Percentiles rank a stretch among this genome's conserved stretches.
Evolutionary conservation across 1,140 invertebrate genomes (phyloP).

Genomic region (Nephotettix cincticeps): DNA sequence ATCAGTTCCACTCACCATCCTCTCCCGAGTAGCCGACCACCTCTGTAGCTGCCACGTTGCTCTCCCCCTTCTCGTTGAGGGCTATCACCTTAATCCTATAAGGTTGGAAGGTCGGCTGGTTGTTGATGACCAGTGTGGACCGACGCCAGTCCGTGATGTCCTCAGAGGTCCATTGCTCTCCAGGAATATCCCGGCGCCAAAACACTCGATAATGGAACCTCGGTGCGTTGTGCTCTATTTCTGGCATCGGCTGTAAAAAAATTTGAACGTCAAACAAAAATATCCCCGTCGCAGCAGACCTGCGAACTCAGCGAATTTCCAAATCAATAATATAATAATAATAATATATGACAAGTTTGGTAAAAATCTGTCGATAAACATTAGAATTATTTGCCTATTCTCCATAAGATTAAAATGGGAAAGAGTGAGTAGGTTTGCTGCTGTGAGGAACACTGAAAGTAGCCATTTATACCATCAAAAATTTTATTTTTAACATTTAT

Average conservation of each 20-base stretch:
- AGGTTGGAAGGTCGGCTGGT: slow-evolving; percentile 87
- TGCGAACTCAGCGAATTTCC: too few relatives aligned
- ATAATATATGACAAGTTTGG: too few relatives aligned
- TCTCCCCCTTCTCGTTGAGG: slow-evolving; percentile 86
- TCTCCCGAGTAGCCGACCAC: slow-evolving; percentile 93
- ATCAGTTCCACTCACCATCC: slow-evolving; percentile 72
- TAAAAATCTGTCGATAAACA: too few relatives aligned
- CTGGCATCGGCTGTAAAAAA: slow-evolving; percentile 79
- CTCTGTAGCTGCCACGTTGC: slow-evolving; percentile 77
- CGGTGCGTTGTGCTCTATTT: slow-evolving; percentile 95
- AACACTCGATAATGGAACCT: slow-evolving; percentile 89
- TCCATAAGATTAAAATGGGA: too few relatives aligned
- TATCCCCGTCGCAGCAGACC: too few relatives aligned
- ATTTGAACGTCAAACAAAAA: too few relatives aligned
- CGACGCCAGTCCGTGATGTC: slow-evolving; percentile 77
- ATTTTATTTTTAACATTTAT: too few relatives aligned
- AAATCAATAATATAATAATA: too few relatives aligned
- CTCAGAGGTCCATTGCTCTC: slow-evolving; percentile 67
- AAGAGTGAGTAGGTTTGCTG: too few relatives aligned
- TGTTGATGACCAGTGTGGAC: slow-evolving; percentile 64
- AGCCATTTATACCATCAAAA: too few relatives aligned
- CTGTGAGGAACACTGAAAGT: too few relatives aligned
- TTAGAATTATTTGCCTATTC: too few relatives aligned
- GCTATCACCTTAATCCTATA: slow-evolving; percentile 92
- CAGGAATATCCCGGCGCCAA: slow-evolving; percentile 78